phyloP scores from a whole-genome alignment of 2,113 vertebrate genomes.

The Myxocyprinus asiaticus region DNA sequence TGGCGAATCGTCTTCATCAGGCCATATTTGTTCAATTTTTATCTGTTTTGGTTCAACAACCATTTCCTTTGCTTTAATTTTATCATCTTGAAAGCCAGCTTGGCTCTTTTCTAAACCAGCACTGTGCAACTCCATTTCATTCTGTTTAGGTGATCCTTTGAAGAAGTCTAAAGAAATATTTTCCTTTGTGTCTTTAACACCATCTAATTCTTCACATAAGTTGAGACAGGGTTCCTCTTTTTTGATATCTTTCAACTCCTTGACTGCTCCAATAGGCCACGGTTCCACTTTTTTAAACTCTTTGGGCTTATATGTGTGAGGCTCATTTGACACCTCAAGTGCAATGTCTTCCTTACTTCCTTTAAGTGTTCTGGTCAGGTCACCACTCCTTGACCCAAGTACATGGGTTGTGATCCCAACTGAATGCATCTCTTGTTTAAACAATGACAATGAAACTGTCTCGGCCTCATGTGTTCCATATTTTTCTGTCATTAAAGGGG shows the following conservation, averaged over 20 bases:
- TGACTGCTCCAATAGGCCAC: neutral
- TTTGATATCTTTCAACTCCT: conserved; percentile 23
- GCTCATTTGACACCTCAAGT: neutral
- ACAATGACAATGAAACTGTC: neutral
- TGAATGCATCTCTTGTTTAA: conserved; percentile 27
- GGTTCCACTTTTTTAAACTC: conserved; percentile 45
- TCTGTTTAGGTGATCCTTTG: conserved; percentile 46
- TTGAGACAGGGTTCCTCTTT: conserved; percentile 16
- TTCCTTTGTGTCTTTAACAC: conserved; percentile 60
- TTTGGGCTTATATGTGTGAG: conserved; percentile 2
- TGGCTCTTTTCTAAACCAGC: neutral
- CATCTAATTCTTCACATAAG: conserved; percentile 12
- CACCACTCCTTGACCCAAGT: conserved; percentile 39
- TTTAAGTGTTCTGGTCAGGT: conserved; percentile 44
- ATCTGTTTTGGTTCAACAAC: conserved; percentile 13
- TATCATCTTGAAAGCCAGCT: neutral
- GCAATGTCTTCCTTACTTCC: conserved; percentile 56
- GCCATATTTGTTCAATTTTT: conserved; percentile 59
- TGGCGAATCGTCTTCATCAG: conserved; percentile 33
- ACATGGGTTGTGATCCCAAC: neutral
- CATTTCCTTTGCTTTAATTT: conserved; percentile 5
- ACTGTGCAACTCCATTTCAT: conserved; percentile 53
- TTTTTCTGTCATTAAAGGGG: neutral
- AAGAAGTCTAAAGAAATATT: conserved; percentile 45
- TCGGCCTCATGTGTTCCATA: neutral